phyloP scores from a whole-genome alignment of 2,888 invertebrate species.

The Tetranychus piercei region DNA sequence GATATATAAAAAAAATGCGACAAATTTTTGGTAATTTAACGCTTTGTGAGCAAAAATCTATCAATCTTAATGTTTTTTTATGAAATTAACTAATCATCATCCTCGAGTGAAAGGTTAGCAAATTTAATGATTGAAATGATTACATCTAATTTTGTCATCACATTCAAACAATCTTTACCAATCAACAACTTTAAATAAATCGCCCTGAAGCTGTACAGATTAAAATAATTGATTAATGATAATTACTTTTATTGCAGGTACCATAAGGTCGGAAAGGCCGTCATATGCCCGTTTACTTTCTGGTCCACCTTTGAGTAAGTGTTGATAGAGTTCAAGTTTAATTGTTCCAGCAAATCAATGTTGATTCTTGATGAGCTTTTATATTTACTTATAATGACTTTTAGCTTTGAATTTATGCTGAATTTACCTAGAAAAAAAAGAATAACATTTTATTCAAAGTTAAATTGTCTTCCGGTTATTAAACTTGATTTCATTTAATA shows the following conservation, averaged over 20 bases:
- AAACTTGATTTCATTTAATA: no score
- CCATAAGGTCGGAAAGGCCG: neutral
- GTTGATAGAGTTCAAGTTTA: neutral
- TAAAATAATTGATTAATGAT: neutral
- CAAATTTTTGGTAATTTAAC: neutral
- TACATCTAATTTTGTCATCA: no score
- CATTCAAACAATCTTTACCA: no score
- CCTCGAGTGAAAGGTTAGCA: no score
- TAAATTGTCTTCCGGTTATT: no score
- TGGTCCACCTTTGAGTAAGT: neutral
- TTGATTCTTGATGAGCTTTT: neutral
- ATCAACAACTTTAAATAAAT: no score
- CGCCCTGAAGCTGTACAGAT: neutral
- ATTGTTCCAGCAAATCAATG: neutral
- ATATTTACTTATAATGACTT: no score
- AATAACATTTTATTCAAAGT: no score
- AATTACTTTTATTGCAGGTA: neutral
- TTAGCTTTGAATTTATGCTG: no score
- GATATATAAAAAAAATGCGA: neutral
- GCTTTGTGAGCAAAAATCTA: neutral
- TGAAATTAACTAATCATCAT: neutral
- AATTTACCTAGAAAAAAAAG: no score
- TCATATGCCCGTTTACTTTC: neutral
- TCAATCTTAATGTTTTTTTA: neutral
- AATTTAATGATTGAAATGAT: no score